These are phyloP conservation scores for Tenodera sinensis DNA, from an alignment of 2,888 invertebrate species.

Conservation along the genomic window DNA sequence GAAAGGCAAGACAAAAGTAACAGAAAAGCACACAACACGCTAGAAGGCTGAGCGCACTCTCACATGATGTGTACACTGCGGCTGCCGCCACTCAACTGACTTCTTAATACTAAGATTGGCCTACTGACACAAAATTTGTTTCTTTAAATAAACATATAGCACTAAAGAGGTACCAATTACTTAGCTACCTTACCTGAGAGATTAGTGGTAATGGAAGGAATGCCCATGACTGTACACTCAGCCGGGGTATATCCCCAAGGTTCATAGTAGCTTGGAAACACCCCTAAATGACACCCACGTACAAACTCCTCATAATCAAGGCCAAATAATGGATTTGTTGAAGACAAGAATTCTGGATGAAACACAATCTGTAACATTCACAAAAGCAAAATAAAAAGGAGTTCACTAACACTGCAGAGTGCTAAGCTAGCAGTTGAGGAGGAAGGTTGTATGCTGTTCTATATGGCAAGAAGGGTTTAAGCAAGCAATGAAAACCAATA, in stretches of 20 bases:
- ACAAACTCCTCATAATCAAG: constrained; percentile 99
- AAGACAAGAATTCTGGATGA: constrained; percentile 97
- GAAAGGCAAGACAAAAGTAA: too few species aligned
- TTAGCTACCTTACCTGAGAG: constrained; percentile 63
- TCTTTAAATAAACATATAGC: too few species aligned
- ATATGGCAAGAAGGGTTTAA: background rate
- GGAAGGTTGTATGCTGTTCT: background rate
- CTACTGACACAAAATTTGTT: too few species aligned
- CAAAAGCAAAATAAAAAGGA: background rate
- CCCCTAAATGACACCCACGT: constrained; percentile 96
- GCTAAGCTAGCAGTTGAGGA: background rate
- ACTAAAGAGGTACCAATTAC: background rate
- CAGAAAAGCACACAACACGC: too few species aligned
- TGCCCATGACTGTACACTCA: constrained; percentile 99
- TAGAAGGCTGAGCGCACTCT: too few species aligned
- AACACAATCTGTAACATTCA: constrained; percentile 74
- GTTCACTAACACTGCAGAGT: background rate
- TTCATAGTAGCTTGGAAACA: constrained; percentile 99
- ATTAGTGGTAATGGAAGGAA: constrained; percentile 97
- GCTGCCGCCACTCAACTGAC: too few species aligned
- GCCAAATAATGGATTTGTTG: constrained; percentile 95
- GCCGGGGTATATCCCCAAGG: constrained; percentile 99
- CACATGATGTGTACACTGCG: too few species aligned
- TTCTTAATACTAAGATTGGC: too few species aligned
- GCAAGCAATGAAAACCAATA: background rate